phyloP scores from a whole-genome alignment of 2,797 vertebrate species.

The Neoniphon sammara region DNA sequence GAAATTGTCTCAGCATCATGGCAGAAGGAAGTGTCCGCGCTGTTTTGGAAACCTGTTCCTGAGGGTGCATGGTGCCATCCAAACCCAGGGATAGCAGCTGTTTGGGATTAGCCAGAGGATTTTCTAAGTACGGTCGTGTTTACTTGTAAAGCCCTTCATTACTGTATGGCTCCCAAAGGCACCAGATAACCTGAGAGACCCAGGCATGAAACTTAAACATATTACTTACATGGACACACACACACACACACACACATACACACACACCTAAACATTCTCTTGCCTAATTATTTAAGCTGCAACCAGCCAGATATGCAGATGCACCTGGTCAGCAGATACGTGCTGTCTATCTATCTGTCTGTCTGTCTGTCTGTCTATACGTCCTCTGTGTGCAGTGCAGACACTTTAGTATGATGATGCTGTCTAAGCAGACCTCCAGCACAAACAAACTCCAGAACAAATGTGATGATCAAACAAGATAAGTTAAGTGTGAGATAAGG shows the following conservation, averaged over 20 bases:
- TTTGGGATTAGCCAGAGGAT: conserved; percentile 30
- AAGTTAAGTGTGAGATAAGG: not conserved
- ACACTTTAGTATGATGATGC: not conserved
- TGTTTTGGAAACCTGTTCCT: not conserved
- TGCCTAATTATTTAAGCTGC: not conserved
- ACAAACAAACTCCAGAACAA: not conserved
- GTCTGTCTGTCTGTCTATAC: too few relatives aligned
- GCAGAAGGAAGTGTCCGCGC: not conserved
- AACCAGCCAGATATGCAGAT: not conserved
- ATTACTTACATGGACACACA: not conserved
- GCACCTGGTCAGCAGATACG: not conserved
- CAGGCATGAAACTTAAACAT: conserved; percentile 17
- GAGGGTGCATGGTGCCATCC: conserved; percentile 6
- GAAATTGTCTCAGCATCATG: not conserved
- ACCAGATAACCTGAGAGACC: conserved; percentile 24
- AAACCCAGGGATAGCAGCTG: conserved; percentile 24
- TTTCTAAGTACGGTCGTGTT: conserved; percentile 38
- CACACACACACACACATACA: not conserved
- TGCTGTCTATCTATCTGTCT: too few relatives aligned
- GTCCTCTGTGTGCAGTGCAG: not conserved
- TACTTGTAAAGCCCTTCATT: conserved; percentile 32
- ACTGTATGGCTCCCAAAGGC: conserved; percentile 1
- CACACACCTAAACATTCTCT: too few relatives aligned
- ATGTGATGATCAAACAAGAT: conserved; percentile 4
- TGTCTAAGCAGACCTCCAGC: not conserved